Evolutionary conservation across 2,797 vertebrate genomes (phyloP).

Genomic region (Amazona ochrocephala): DNA sequence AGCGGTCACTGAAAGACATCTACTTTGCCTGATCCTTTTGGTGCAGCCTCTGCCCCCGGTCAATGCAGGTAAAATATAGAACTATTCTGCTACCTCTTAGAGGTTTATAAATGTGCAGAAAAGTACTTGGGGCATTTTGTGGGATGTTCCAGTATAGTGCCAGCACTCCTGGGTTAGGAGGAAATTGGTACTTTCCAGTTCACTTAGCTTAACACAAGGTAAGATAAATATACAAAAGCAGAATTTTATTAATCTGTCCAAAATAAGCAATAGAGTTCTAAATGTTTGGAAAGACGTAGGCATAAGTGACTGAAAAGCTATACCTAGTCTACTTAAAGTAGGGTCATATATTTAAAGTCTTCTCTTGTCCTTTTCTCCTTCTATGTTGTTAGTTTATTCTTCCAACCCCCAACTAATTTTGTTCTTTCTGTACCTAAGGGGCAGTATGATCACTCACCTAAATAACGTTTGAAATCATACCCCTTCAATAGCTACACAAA

Average conservation of each 20-base stretch:
- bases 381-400: background rate
- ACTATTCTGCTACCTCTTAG: background rate
- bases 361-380: background rate
- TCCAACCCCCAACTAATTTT: background rate
- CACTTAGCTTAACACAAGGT: background rate
- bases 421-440: background rate
- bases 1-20: background rate
- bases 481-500: background rate
- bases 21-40: background rate
- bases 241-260: background rate
- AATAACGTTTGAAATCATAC: background rate
- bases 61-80: background rate
- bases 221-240: background rate
- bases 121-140: background rate
- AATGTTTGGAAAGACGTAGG: background rate
- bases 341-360: background rate
- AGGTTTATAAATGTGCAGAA: background rate
- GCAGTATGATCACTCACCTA: background rate
- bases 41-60: rapidly evolving
- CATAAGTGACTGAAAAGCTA: background rate
- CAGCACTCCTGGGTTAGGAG: background rate
- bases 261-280: background rate
- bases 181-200: background rate
- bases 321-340: background rate
- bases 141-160: background rate